Base-by-base conservation (phyloP, 2,113 vertebrate genomes). In the Nibea albiflora region DNA sequence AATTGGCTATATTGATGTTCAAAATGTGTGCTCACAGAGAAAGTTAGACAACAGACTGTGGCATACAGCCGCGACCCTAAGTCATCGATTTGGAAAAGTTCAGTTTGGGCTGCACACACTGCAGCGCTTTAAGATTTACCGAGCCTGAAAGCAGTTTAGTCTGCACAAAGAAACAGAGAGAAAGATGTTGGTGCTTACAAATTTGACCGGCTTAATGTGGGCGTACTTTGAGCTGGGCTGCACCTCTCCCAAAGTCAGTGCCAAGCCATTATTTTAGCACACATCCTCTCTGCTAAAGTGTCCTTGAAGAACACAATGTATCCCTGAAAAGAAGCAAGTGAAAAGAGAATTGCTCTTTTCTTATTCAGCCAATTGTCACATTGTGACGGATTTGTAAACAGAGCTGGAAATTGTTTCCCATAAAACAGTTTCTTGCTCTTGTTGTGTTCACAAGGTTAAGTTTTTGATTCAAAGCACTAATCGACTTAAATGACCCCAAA, bases 201-300 rank as follows among this genome's bases (percentile, higher is more conserved):
- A 47, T 60, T 4, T 31, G n/a, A 72, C 19, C 10, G 0, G 12
- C 44, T 31, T 39, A 39, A 62, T 50, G 17, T 62, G 44, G 26
- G n/a, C 2, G 7, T 31, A 20, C 35, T 39, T 78, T 20, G 76
- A 8, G 7, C 35, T 28, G 66, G n/a, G n/a, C 24, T 11, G 2
- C 19, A 66, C 39, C 46, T 46, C 52, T 58, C 22, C n/a, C 47
- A 46, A 14, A 54, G 35, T 47, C 57, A 11, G 42, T 15, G 20
- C 71, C 4, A 50, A 44, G 73, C 50, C 26, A 73, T 49, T 68
- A 9, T 20, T 76, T 77, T 19, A 62, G 42, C 31, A 63, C 60
- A 68, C 73, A 83, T 80, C 68, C 56, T 83, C 11, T 76, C 35
- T 35, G 49, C 67, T 76, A 76, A 71, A 73, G 65, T 58, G 47